Evolutionary conservation across 2,797 vertebrate genomes (phyloP).

Genomic region (Rallus crepitans): DNA sequence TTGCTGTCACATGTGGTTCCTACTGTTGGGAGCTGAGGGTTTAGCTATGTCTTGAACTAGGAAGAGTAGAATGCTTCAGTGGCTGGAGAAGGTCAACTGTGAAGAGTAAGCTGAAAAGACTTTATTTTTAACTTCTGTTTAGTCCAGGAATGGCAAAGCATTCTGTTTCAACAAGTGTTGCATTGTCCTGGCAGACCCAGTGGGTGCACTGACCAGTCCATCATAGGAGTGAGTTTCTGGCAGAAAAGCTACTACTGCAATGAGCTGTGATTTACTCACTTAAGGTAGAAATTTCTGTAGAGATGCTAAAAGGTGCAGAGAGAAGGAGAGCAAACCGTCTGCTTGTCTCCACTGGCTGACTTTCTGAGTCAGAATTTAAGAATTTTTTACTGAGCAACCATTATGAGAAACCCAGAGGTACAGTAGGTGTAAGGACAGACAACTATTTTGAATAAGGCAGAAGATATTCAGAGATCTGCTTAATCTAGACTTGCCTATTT

Average conservation of each 20-base stretch:
- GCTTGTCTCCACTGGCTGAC: background rate
- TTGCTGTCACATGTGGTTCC: rapidly evolving
- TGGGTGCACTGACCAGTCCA: background rate
- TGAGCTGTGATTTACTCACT: background rate
- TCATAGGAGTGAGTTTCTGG: background rate
- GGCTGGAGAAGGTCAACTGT: background rate
- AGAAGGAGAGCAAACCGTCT: background rate
- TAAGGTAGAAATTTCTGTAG: background rate
- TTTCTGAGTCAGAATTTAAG: background rate
- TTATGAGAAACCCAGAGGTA: background rate
- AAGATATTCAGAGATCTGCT: background rate
- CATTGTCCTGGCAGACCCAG: background rate
- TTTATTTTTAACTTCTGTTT: background rate
- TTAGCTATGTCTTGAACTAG: background rate
- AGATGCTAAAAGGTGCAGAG: background rate
- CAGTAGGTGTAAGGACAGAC: background rate
- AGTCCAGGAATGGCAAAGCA: background rate
- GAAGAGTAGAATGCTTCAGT: background rate
- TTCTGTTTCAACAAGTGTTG: background rate
- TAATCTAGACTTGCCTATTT: background rate
- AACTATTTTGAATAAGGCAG: background rate
- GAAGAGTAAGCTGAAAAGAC: background rate
- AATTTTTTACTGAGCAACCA: background rate
- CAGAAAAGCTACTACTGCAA: background rate
- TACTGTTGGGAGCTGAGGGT: background rate